Conservation (phyloP, 2,797 vertebrate genomes). For the Sebastes diaconus region DNA sequence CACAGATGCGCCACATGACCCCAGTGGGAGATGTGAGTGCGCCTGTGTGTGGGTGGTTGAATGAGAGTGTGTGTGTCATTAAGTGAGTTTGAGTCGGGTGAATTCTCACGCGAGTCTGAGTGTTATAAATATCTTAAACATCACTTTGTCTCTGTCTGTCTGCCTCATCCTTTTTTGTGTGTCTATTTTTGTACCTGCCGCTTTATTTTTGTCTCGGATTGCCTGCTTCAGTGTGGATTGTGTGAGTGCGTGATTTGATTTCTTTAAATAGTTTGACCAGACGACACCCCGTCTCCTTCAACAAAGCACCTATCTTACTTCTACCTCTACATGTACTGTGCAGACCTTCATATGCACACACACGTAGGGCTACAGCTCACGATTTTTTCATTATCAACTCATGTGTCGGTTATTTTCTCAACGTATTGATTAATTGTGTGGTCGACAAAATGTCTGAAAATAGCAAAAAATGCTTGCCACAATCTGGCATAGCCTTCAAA, state of each 20-base stretch:
- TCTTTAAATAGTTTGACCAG: constrained; percentile 64
- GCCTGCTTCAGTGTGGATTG: constrained; percentile 6
- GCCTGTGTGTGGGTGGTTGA: constrained; percentile 1
- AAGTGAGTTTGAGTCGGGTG: constrained; percentile 38
- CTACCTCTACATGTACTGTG: background rate
- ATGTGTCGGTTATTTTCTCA: background rate
- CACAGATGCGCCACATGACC: constrained; percentile 50
- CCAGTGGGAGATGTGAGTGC: constrained; percentile 32
- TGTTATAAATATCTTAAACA: constrained; percentile 64
- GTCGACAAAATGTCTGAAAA: background rate
- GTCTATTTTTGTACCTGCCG: constrained; percentile 60
- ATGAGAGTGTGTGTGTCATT: background rate
- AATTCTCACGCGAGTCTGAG: constrained; percentile 37
- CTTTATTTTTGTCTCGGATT: constrained; percentile 66
- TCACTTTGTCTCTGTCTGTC: constrained; percentile 59
- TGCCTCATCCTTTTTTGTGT: constrained; percentile 41
- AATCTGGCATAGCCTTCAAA: background rate
- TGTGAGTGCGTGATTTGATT: constrained; percentile 33
- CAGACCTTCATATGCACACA: background rate
- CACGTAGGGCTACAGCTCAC: background rate
- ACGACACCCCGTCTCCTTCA: constrained; percentile 24
- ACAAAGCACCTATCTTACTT: constrained; percentile 29
- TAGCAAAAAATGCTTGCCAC: background rate
- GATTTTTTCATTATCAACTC: background rate
- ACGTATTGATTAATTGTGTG: background rate